Evolutionary conservation across 1,140 invertebrate genomes (phyloP), one percentile per base, ranked within the genome.

Genomic region (Leptinotarsa undecemlineata): DNA sequence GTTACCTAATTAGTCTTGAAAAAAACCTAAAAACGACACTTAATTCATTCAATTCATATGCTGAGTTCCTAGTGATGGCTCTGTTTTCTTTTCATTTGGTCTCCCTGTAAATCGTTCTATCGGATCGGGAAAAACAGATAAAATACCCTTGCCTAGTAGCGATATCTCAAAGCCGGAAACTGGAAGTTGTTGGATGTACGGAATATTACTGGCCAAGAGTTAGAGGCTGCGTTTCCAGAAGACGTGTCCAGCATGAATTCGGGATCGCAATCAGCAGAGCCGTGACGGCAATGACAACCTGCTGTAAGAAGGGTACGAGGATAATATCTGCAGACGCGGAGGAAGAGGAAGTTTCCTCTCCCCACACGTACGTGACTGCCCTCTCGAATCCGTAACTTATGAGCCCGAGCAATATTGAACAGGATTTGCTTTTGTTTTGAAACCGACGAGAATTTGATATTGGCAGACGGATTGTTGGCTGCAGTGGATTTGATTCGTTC

Each of bases 241-340:
- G 71, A 72, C 71, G 71, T 72, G 71, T 63, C 71, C 71, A 33
- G 71, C 71, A 72, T 72, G 60, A 63, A 64, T 64, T 72, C 71
- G 33, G n/a, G 23, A 23, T 64, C 33, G 71, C 71, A 72, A 72
- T 72, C 71, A 72, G 60, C 33, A 48, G 60, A 48, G 26, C 71
- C 71, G 71, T 72, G 71, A 72, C 71, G 62, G 60, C 71, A 72
- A 72, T 72, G 71, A 72, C 71, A 72, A 72, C 71, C 71, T 23
- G 51, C 33, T 33, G 60, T 62, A 64, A 57, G 57, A 72, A 15
- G 33, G 47, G 71, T 20, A 47, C 42, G 26, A 23, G 51, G 48
- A 19, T 60, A 19, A 47, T 57, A 48, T 69, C 68, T 69, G 47
- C 68, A 47, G 68, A 42, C 33, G 33, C 26, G 17, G 33, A 68